Evolutionary conservation across 64 coral and sea anemone species (phyloP).

Genomic region (Cladopsammia gracilis): DNA sequence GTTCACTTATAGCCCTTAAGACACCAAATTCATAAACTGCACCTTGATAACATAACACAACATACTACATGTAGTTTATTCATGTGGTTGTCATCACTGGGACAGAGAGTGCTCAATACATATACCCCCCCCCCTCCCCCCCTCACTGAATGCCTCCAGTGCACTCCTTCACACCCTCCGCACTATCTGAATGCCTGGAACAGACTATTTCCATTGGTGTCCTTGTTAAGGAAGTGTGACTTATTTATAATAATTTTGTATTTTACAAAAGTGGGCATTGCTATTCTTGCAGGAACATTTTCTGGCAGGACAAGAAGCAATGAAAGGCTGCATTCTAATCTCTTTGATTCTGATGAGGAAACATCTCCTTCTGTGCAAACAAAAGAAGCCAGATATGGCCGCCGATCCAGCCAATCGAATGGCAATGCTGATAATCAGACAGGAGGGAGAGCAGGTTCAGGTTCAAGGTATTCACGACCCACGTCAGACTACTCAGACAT

Average conservation of each 20-base stretch:
- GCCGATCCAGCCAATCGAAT: conserved; percentile 59
- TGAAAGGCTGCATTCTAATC: conserved; percentile 13
- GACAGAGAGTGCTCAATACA: no score
- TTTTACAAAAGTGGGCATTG: not conserved
- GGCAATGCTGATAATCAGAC: not conserved
- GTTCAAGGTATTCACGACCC: not conserved
- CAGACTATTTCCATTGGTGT: no score
- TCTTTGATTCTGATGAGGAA: conserved; percentile 79
- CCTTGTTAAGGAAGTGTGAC: no score
- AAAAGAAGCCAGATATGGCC: conserved; percentile 79
- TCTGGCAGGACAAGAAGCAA: conserved; percentile 42
- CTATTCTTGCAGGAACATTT: conserved; percentile 17
- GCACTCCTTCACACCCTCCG: no score
- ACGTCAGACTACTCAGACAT: conserved; percentile 53
- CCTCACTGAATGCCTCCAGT: no score
- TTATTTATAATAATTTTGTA: not conserved
- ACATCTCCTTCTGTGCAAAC: not conserved
- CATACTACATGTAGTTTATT: no score
- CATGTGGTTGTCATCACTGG: no score
- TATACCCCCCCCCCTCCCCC: no score
- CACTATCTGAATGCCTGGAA: no score
- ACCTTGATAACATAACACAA: no score
- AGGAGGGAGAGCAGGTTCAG: conserved; percentile 1
- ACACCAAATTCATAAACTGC: no score
- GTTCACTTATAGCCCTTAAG: no score